Evolutionary conservation across 2,797 vertebrate genomes (phyloP).

Genomic region (Sitta carolinensis): DNA sequence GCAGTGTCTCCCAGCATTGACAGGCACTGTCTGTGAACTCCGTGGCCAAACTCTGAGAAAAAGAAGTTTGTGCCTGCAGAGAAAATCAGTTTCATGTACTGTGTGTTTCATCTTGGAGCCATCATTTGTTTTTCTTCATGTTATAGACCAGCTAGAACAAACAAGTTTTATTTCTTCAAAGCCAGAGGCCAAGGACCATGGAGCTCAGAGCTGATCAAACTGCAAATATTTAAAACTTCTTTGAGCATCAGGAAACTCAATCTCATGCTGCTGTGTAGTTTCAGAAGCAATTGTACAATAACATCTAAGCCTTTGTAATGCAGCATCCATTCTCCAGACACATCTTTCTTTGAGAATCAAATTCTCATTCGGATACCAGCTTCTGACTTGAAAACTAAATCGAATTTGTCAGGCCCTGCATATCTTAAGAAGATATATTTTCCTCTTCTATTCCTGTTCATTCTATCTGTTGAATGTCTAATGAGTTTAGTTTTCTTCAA

Average conservation of each 20-base stretch:
- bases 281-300: not conserved
- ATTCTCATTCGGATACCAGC: constrained; percentile 42
- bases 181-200: constrained; percentile 18
- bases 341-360: constrained; percentile 31
- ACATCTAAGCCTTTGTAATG: constrained; percentile 30
- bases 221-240: constrained; percentile 35
- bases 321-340: constrained; percentile 19
- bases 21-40: constrained; percentile 63
- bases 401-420: constrained; percentile 9
- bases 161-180: constrained; percentile 55
- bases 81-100: constrained; percentile 31
- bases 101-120: constrained; percentile 45
- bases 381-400: constrained; percentile 55
- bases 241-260: constrained; percentile 21
- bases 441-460: constrained; percentile 18
- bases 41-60: constrained; percentile 46
- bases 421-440: constrained; percentile 41
- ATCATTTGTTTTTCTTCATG: constrained; percentile 33
- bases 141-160: constrained; percentile 38
- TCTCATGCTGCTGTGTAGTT: constrained; percentile 39
- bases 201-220: constrained; percentile 28
- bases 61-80: constrained; percentile 38
- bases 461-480: constrained; percentile 49
- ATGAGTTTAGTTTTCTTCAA: constrained; percentile 44
- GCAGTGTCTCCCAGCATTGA: constrained; percentile 38